Base-by-base conservation (phyloP, 2,113 vertebrate species). In the Neolamprologus longior region DNA sequence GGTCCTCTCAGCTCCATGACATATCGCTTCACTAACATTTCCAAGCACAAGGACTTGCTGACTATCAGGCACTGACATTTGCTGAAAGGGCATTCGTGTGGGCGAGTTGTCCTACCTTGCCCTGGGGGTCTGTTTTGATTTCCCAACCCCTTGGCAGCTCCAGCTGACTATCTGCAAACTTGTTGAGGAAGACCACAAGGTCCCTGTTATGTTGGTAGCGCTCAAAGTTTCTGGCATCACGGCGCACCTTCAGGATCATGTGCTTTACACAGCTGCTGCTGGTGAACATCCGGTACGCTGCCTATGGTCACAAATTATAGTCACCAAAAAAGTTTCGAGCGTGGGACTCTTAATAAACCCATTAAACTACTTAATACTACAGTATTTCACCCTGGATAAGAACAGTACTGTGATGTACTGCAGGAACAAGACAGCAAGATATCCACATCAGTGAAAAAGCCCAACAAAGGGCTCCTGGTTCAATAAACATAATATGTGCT, bases 121-220 rank as follows among this genome's bases (percentile, higher is more conserved):
- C 98, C 94, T 99, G 98, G 76, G 97, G 97, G 94, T 99, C 99
- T 0, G 97, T 98, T 95, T 99, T 99, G 93, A 99, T 98, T 94
- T 99, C 99, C 99, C 99, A 99, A 83, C 98, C 99, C 50, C 98
- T 96, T 9, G 99, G 98, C 86, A 99, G 96, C 92, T 99, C 99
- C 91, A 99, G 95, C 47, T 97, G 96, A 1, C 97, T 98, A 92
- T 99, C 98, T 40, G 98, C 96, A 54, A 99, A 99, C 96, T 98
- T 98, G 92, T 99, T 99, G 94, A 99, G 98, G 96, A 99, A 99
- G 73, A 98, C 97, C 89, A 99, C 99, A 90, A 99, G 95, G 94
- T 99, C 99, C 7, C 99, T 96, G 94, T 99, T 99, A 88, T 99
- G 99, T 87, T 99, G 98, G 95, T 99, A 99, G 40, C 98, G 97